Evolutionary conservation across 2,888 invertebrate genomes (phyloP), one percentile per base, ranked within the genome.

Genomic region (Oscheius sp.): DNA sequence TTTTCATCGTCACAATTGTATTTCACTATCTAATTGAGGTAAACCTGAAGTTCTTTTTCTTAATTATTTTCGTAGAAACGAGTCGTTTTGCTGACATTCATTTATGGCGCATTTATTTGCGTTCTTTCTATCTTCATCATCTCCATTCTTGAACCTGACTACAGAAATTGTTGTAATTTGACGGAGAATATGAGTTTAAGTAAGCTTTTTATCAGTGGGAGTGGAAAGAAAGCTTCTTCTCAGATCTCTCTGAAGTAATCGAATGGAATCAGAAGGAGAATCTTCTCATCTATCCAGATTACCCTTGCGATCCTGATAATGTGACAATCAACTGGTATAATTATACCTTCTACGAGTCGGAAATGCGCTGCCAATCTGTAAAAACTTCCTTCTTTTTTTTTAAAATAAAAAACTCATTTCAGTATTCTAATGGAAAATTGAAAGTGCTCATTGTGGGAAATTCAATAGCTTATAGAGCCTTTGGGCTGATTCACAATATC

Each of bases 401-500:
- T 17, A n/a, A n/a, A n/a, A n/a, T n/a, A n/a, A n/a, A n/a, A n/a
- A n/a, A n/a, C n/a, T n/a, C n/a, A n/a, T 39, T 61, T 2, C 45
- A 63, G 63, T 25, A 25, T 3, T 37, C 39, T 15, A 63, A 27
- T 20, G 63, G 63, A 1, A 23, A 20, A 1, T 20, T 63, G 8
- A 63, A 42, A 42, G 23, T 63, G 3, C 63, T 63, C 2, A 39
- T 63, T 6, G 33, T 63, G 8, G 63, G 63, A 45, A 63, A 63
- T 39, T 63, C 63, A n/a, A 45, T 63, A 20, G 63, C 63, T n/a
- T 63, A 63, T 27, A 20, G 63, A 25, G 46, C 63, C 5, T 63
- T 63, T 63, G 27, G 45, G 15, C 2, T 25, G 42, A 27, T 63
- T 1, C 42, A 63, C 8, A 2, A 25, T 3, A 8, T 63, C 8